A percentile compares a stretch with the other conserved stretches of the same genome.
phyloP scores from a whole-genome alignment of 23 tunicate species.

The Ascidia mentula region DNA sequence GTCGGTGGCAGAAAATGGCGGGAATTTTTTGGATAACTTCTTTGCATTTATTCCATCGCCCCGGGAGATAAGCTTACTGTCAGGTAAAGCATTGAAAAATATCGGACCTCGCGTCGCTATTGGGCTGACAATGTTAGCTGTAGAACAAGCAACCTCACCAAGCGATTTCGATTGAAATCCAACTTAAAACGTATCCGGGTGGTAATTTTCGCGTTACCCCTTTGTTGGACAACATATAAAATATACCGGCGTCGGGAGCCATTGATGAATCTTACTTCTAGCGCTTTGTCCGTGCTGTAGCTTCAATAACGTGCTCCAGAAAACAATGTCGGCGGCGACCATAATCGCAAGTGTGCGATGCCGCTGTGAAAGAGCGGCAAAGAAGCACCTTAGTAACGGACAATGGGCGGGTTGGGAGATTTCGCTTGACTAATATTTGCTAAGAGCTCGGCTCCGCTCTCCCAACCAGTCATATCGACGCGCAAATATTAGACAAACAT shows the following conservation, averaged over 20 bases:
- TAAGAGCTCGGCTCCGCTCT: conserved; percentile 11
- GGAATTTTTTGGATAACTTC: not conserved
- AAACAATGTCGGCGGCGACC: conserved; percentile 1
- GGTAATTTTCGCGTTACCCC: not conserved
- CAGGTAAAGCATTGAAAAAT: too few relatives aligned
- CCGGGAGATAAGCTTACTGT: not conserved
- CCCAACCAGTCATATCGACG: conserved; percentile 6
- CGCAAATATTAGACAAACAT: conserved; percentile 66
- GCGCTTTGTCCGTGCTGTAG: not conserved
- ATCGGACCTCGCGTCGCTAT: too few relatives aligned
- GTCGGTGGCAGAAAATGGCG: not conserved
- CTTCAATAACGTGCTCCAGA: conserved; percentile 9
- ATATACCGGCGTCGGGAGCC: not conserved
- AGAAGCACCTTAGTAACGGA: conserved; percentile 8
- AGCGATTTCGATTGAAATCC: not conserved
- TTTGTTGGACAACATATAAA: not conserved
- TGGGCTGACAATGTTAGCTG: too few relatives aligned
- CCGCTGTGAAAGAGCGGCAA: not conserved
- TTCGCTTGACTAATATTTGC: conserved; percentile 12
- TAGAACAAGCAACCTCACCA: not conserved
- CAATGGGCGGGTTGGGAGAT: conserved; percentile 3
- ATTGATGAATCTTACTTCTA: not conserved
- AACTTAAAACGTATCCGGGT: not conserved
- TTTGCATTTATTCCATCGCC: not conserved
- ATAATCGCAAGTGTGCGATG: conserved; percentile 8